These are phyloP conservation scores for Ligdia adustata DNA, from an alignment of 2,888 invertebrate species.

Conservation along the genomic window DNA sequence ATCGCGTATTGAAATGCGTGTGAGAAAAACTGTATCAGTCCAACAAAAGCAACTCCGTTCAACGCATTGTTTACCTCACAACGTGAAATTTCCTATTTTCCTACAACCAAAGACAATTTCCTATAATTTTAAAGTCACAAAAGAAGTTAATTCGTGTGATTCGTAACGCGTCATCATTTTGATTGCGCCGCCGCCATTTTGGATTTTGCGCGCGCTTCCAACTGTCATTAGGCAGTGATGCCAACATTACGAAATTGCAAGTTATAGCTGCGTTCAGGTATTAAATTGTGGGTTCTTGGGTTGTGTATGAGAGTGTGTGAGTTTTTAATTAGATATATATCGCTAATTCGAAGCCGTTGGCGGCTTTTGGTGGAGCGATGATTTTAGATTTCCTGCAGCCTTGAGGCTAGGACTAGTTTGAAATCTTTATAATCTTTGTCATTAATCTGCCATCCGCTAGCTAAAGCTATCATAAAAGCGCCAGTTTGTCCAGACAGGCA, in stretches of 20 bases:
- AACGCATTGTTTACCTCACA: constrained; percentile 28
- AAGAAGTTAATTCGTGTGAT: constrained; percentile 69
- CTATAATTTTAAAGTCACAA: constrained; percentile 56
- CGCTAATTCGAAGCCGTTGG: constrained; percentile 55
- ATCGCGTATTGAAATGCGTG: constrained; percentile 33
- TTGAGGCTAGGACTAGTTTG: too few species aligned
- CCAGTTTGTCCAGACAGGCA: too few species aligned
- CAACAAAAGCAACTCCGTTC: constrained; percentile 28
- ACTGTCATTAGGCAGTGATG: constrained; percentile 79
- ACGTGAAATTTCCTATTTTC: constrained; percentile 36
- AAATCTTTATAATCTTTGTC: too few species aligned
- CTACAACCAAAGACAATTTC: constrained; percentile 47
- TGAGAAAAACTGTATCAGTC: constrained; percentile 30
- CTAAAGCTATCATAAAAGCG: too few species aligned
- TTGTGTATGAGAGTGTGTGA: constrained; percentile 53
- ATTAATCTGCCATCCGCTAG: too few species aligned
- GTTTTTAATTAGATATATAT: constrained; percentile 56
- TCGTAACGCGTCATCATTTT: constrained; percentile 73
- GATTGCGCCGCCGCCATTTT: constrained; percentile 71
- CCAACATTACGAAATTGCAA: constrained; percentile 78
- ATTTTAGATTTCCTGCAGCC: constrained; percentile 4
- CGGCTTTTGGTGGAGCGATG: constrained; percentile 35
- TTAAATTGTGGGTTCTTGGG: constrained; percentile 71
- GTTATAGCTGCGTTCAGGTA: constrained; percentile 72
- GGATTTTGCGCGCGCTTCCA: constrained; percentile 66